Percentiles rank a stretch among this genome's conserved stretches.
These are phyloP conservation scores for Platorchestia sp. DNA, from an alignment of 1,140 invertebrate species.

Conservation along the genomic window DNA sequence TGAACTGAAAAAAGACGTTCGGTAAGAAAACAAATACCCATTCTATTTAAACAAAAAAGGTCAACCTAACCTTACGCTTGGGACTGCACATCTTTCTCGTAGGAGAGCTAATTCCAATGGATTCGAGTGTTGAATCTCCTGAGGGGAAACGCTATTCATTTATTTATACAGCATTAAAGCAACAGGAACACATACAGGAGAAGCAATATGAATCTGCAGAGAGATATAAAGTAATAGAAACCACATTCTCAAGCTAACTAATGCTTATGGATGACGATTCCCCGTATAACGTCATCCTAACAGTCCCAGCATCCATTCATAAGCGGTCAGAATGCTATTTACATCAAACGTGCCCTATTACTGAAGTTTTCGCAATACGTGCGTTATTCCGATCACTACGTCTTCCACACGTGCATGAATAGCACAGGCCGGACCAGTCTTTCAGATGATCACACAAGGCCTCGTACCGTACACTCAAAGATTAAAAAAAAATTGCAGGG, in stretches of 20 bases:
- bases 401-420: background rate
- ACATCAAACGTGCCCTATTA: too few species aligned
- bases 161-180: too few species aligned
- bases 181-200: too few species aligned
- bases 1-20: too few species aligned
- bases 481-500: background rate
- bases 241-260: background rate
- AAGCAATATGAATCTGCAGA: too few species aligned
- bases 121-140: too few species aligned
- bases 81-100: too few species aligned
- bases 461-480: background rate
- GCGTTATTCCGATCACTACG: background rate
- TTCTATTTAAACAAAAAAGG: too few species aligned
- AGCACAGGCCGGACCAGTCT: background rate
- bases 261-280: background rate
- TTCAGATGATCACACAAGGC: background rate
- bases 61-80: too few species aligned
- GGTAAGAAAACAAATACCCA: too few species aligned
- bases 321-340: background rate
- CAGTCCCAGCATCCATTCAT: background rate
- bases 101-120: too few species aligned
- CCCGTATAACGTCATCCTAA: background rate
- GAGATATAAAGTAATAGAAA: background rate
- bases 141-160: too few species aligned
- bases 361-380: background rate